Base-by-base conservation (phyloP, 2,888 invertebrate genomes). In the Philhelius pedissequus region DNA sequence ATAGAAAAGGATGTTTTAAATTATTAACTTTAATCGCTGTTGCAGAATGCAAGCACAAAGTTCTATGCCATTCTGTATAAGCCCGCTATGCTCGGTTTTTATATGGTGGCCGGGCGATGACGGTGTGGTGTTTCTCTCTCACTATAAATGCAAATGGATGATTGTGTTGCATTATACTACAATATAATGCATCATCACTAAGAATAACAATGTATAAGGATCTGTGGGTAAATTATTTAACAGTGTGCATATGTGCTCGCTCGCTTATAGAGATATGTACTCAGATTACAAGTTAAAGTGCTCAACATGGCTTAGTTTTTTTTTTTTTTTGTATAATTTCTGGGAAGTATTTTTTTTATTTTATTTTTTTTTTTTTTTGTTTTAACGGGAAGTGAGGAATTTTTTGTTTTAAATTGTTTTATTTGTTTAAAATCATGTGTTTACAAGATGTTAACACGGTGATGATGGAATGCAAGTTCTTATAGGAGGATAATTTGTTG, bases 11-110 rank as follows among this genome's bases (percentile, higher is more conserved):
- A 71, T 56, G 68, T 82, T 74, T 64, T 83, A 69, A 78, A 78
- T 78, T 78, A 83, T 83, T 78, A 69, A 83, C 73, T 56, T 64
- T 83, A 83, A 78, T 83, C 82, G 69, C 68, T 74, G 73, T 30
- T 68, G 73, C 50, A 78, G 32, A 68, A 69, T 54, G 43, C 69
- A 66, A 71, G 40, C 32, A 13, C 62, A 30, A 8, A 22, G 38
- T 38, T 7, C 27, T 9, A 15, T 27, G 13, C 18, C 18, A 54
- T 30, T 2, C 11, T 32, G 11, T 7, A 56, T 18, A 1, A 32
- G 22, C 8, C 0, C 1, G n/a, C n/a, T n/a, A n/a, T n/a, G n/a
- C n/a, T n/a, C n/a, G n/a, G n/a, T n/a, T n/a, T 20, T 11, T 7
- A 18, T 32, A 2, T 4, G 5, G 15, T 18, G 30, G 32, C n/a